These are phyloP conservation scores for Agrotis ipsilon DNA, from an alignment of 2,888 invertebrate genomes.

Conservation along the genomic window DNA sequence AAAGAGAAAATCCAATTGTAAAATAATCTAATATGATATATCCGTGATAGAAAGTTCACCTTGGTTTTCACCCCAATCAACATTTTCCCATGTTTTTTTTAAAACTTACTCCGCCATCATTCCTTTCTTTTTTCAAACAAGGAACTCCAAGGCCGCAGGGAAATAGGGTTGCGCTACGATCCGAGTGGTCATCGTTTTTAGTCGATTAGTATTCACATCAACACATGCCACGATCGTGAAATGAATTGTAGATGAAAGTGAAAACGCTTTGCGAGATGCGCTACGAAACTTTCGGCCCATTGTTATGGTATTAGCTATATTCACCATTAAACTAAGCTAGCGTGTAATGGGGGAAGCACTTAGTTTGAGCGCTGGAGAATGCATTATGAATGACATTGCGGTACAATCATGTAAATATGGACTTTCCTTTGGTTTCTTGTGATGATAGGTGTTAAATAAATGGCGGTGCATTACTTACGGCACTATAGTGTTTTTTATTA, in stretches of 20 bases:
- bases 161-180: constrained; percentile 48
- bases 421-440: constrained; percentile 41
- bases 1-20: too few relatives aligned
- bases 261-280: constrained; percentile 71
- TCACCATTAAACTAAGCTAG: constrained; percentile 58
- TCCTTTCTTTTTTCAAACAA: constrained; percentile 52
- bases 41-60: too few relatives aligned
- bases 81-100: too few relatives aligned
- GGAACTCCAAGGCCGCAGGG: constrained; percentile 66
- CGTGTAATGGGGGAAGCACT: constrained; percentile 62
- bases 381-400: constrained; percentile 44
- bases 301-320: constrained; percentile 59
- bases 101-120: background rate
- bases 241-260: constrained; percentile 80
- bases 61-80: too few relatives aligned
- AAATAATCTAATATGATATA: too few relatives aligned
- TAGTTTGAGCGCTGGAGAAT: constrained; percentile 33
- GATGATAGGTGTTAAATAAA: background rate
- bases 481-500: background rate
- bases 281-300: constrained; percentile 74
- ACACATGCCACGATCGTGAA: constrained; percentile 73
- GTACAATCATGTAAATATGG: constrained; percentile 46
- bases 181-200: constrained; percentile 46
- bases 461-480: background rate
- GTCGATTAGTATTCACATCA: constrained; percentile 72